Base-by-base conservation (phyloP, 2,113 vertebrate genomes). In the Lethenteron camtschaticum region DNA sequence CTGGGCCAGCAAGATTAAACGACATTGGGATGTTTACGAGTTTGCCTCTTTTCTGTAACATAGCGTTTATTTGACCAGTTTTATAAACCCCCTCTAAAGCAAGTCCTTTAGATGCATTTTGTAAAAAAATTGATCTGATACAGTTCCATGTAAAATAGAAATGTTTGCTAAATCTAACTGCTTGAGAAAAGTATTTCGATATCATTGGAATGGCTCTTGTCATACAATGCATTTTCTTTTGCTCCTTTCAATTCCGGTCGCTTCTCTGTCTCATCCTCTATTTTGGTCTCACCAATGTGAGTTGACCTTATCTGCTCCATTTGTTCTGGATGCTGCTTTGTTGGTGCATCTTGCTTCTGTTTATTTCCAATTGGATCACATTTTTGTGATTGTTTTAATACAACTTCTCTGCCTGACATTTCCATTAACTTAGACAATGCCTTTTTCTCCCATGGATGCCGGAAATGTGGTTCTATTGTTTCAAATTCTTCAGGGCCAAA, bases 1-100 rank as follows among this genome's bases (percentile, higher is more conserved):
- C 13, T 1, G 80, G 76, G 1, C 78, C 73, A 0, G 10, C 0
- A 1, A 84, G 71, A 57, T 13, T 58, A 18, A 83, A 78, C 1
- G 73, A 55, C 0, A 73, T n/a, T 0, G 79, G 80, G 55, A 80
- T 2, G n/a, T 57, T 18, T 16, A 82, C 71, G 58, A 82, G 70
- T 70, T 79, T 72, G 4, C 81, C 77, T 69, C 73, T 72, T 20
- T 56, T 81, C 7, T 71, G 63, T 60, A 80, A 57, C 57, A 75
- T n/a, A 9, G 70, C 71, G 0, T 0, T 57, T 3, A 71, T 9
- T 9, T 74, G 13, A 3, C 68, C 71, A 20, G 72, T 78, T 71
- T 75, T 74, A 56, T 77, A 83, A 72, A 82, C 77, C 68, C 81
- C 82, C 58, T 78, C 74, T 56, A 82, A 74, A 56, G 79, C 79